Conservation (phyloP, 1,140 invertebrate species). For the Popillia japonica region DNA sequence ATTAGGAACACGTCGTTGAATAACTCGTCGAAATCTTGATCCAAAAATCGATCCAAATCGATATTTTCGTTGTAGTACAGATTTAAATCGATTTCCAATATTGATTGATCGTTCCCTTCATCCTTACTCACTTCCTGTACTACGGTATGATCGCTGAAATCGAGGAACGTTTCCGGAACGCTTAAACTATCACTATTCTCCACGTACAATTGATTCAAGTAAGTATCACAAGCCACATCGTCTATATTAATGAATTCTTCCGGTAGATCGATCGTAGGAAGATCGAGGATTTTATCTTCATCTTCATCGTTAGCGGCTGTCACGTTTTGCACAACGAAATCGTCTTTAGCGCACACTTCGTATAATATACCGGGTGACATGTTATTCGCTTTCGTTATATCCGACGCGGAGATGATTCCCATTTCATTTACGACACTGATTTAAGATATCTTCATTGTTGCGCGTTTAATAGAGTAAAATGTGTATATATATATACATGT, state of each 20-base stretch:
- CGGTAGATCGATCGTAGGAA: background rate
- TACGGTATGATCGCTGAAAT: background rate
- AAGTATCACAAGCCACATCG: conserved; percentile 15
- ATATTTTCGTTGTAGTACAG: conserved; percentile 44
- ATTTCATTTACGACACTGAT: background rate
- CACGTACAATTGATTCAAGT: conserved; percentile 22
- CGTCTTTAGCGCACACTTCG: background rate
- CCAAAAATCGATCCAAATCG: conserved; percentile 35
- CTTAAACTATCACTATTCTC: conserved; percentile 12
- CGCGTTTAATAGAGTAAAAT: conserved; percentile 8
- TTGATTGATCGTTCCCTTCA: conserved; percentile 39
- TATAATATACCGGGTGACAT: conserved; percentile 9
- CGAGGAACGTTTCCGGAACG: background rate
- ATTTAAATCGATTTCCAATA: conserved; percentile 52
- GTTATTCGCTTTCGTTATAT: too few relatives aligned
- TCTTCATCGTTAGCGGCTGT: too few relatives aligned
- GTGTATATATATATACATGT: conserved; percentile 40
- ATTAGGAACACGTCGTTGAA: background rate
- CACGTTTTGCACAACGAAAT: background rate
- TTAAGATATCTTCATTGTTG: conserved; percentile 9
- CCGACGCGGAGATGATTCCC: background rate
- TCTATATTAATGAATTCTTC: conserved; percentile 26
- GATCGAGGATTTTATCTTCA: background rate
- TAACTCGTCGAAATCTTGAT: conserved; percentile 37
- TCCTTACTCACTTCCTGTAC: background rate